A percentile compares a stretch with the other conserved stretches of the same genome.
Conservation (phyloP, 2,113 vertebrate genomes). For the Corythornis cristatus region DNA sequence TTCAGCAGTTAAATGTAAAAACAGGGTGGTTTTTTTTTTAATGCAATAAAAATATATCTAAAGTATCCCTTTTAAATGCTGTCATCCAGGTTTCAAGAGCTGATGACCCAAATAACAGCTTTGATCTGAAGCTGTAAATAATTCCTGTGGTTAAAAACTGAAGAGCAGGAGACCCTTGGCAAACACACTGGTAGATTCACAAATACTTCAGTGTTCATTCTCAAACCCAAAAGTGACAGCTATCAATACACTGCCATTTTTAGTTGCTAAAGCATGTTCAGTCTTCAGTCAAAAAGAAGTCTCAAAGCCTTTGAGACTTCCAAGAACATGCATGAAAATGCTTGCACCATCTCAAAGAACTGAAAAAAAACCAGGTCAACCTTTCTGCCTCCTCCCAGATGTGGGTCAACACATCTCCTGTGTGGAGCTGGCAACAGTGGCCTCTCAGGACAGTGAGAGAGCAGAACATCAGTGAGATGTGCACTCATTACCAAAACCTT, state of each 20-base stretch:
- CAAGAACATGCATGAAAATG: not conserved
- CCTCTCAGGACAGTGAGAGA: not conserved
- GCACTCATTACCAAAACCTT: not conserved
- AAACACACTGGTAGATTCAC: not conserved
- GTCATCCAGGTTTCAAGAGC: not conserved
- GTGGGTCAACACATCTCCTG: not conserved
- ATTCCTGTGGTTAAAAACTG: not conserved
- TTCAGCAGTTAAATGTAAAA: not conserved
- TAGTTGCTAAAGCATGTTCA: not conserved
- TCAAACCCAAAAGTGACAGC: not conserved
- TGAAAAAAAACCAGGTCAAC: not conserved
- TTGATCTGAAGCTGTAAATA: conserved; percentile 31
- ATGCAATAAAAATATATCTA: not conserved
- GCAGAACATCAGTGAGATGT: not conserved
- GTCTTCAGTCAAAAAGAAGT: not conserved
- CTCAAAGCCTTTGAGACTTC: not conserved
- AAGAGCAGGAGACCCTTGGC: not conserved
- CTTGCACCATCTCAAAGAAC: not conserved
- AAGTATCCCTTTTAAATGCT: not conserved
- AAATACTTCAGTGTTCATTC: not conserved
- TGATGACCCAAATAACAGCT: conserved; percentile 13
- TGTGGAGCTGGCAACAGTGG: rapidly evolving
- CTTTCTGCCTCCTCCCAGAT: not conserved
- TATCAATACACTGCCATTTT: not conserved
- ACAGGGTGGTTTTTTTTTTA: not conserved